Evolutionary conservation across 1,140 invertebrate genomes (phyloP).

Genomic region (Pogonomyrmex barbatus): DNA sequence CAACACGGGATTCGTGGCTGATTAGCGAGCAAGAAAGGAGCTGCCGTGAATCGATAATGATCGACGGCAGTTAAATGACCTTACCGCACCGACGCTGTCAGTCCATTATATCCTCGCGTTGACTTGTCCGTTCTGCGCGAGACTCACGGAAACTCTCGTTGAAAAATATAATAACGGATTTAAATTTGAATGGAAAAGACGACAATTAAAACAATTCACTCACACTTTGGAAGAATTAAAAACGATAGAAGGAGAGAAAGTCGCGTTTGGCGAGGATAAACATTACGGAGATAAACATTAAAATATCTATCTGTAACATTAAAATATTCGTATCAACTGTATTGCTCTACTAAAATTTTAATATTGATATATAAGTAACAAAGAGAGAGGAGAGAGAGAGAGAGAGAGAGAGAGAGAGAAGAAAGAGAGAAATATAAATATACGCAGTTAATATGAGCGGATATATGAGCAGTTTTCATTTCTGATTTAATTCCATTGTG

Average conservation of each 20-base stretch:
- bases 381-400: no score
- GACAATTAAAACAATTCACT: constrained; percentile 27
- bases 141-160: background rate
- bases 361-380: background rate
- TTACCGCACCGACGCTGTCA: background rate
- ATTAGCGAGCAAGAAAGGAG: constrained; percentile 65
- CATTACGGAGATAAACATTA: background rate
- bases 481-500: constrained; percentile 4
- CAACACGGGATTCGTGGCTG: constrained; percentile 70
- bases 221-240: background rate
- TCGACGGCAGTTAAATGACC: constrained; percentile 62
- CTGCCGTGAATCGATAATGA: constrained; percentile 66
- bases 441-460: background rate
- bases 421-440: background rate
- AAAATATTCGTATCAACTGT: background rate
- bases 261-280: no score
- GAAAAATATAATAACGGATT: constrained; percentile 21
- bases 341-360: constrained; percentile 3
- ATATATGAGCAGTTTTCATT: constrained; percentile 1
- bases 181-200: background rate
- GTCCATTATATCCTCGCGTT: constrained; percentile 26
- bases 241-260: background rate
- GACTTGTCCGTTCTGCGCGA: background rate
- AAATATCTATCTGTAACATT: background rate
- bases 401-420: no score